Percentiles rank a stretch among this genome's conserved stretches.
These are phyloP conservation scores for Megaceryle torquata DNA, from an alignment of 2,113 vertebrate species.

Conservation along the genomic window DNA sequence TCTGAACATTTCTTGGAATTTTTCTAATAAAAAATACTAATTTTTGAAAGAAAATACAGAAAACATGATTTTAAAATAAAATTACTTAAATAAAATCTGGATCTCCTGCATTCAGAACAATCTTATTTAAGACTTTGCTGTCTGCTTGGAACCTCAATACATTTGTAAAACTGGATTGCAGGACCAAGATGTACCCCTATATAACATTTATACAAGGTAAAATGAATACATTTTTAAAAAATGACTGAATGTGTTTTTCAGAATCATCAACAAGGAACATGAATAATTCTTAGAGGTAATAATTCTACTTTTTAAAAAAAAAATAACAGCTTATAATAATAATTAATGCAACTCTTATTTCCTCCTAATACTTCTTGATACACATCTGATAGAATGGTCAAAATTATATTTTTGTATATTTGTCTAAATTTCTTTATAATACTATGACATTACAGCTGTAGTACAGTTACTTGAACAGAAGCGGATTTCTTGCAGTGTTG, in stretches of 20 bases:
- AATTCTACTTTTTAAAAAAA: background rate
- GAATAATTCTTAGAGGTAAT: background rate
- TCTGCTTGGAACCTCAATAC: background rate
- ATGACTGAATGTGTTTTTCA: background rate
- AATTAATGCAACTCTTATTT: background rate
- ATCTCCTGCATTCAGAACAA: background rate
- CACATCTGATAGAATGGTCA: background rate
- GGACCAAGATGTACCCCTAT: background rate
- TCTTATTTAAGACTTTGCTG: background rate
- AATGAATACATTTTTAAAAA: background rate
- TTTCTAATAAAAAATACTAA: background rate
- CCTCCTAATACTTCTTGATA: background rate
- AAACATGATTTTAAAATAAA: background rate
- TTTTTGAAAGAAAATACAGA: background rate
- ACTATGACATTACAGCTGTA: background rate
- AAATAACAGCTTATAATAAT: background rate
- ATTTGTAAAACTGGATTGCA: background rate
- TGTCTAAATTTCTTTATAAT: background rate
- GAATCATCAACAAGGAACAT: background rate
- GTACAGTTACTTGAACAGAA: background rate
- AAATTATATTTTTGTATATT: background rate
- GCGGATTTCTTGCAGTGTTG: background rate
- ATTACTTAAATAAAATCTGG: background rate
- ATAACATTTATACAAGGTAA: background rate
- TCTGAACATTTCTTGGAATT: fast-evolving